Conservation (phyloP, 2,888 invertebrate genomes). For the Chymomyza caudatula region DNA sequence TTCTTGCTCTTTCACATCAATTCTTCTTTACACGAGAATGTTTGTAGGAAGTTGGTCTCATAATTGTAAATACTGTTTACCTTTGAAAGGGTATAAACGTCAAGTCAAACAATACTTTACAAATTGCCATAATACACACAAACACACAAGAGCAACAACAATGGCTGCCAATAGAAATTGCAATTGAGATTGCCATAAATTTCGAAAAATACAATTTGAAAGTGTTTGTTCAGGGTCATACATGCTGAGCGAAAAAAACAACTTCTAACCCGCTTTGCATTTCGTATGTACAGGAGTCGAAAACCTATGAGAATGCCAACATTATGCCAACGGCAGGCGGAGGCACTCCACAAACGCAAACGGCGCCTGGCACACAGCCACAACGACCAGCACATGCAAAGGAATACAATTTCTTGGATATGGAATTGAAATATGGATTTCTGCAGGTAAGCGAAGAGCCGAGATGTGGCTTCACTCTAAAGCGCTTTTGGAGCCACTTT, state of each 20-base stretch:
- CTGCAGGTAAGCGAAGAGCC: constrained; percentile 87
- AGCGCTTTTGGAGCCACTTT: neutral
- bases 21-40: too few species aligned
- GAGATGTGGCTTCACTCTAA: neutral
- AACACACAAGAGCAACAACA: neutral
- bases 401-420: constrained; percentile 92
- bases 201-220: neutral
- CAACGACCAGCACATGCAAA: constrained; percentile 83
- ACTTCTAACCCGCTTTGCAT: neutral
- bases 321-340: constrained; percentile 38
- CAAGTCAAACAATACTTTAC: constrained; percentile 63
- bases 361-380: constrained; percentile 75
- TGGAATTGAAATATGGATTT: constrained; percentile 95
- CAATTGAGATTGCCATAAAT: constrained; percentile 11
- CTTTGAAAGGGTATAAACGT: constrained; percentile 29
- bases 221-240: neutral
- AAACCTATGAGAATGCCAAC: constrained; percentile 77
- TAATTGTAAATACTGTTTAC: neutral
- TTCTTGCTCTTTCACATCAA: too few species aligned
- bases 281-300: constrained; percentile 70
- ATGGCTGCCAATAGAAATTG: neutral
- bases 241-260: neutral
- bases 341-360: constrained; percentile 67
- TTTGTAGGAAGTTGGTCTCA: too few species aligned
- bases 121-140: constrained; percentile 51